Base-by-base conservation (phyloP, 2,113 vertebrate genomes). In the Hystrix brachyura region DNA sequence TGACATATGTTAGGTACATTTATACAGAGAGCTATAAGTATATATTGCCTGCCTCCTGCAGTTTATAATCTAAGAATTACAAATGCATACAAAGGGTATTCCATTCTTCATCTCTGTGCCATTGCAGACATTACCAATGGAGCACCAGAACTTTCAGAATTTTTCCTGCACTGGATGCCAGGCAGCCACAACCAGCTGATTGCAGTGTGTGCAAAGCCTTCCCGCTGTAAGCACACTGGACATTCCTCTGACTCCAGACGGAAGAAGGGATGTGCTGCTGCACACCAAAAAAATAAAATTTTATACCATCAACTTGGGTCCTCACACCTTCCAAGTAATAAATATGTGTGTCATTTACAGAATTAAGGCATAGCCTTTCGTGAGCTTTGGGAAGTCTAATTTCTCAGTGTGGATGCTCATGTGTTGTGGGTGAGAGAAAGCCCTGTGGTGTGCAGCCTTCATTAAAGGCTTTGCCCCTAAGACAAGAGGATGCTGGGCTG, bases 91-190 rank as follows among this genome's bases (percentile, higher is more conserved):
- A 90, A n/a, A 92, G 15, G 38, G 1, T 14, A 17, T 59, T 38
- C 65, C 3, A n/a, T 62, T 86, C 69, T 76, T 89, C 34, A 72
- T 60, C 18, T 3, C 38, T 55, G 34, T 32, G 53, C 25, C 38
- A 6, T 15, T 18, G 87, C 80, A 95, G 87, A 85, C 84, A 81
- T 59, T 89, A 82, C 57, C 87, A 94, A 79, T 34, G 1, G n/a
- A 96, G 32, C 5, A 48, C 25, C 53, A 74, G 76, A 46, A 8
- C 65, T 76, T 48, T 76, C 12, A 48, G 72, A 48, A 17, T 10
- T 48, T 67, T 69, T 55, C 53, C 57, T 83, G 48, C 13, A 51
- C 0, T 46, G 65, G 19, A 59, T 11, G 5, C 57, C 64, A 79
- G 81, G 59, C 15, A 87, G 76, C 29, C 67, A 46, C 11, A 7